These are phyloP conservation scores for Psilanteris sp. DNA, from an alignment of 1,140 invertebrate genomes.

Conservation along the genomic window DNA sequence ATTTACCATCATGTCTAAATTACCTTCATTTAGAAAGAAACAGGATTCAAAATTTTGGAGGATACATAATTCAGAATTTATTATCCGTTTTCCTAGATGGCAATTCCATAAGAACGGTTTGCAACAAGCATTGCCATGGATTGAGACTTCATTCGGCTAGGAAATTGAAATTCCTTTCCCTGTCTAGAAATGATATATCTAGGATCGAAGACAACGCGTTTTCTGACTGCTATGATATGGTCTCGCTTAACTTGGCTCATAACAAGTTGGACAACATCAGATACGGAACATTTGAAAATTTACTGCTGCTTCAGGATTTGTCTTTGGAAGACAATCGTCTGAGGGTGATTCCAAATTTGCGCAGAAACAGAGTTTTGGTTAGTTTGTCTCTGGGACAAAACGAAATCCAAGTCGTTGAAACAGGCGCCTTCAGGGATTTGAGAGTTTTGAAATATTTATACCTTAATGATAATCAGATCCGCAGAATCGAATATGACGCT, in stretches of 20 bases:
- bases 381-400: constrained; percentile 70
- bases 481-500: constrained; percentile 55
- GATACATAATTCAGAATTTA: constrained; percentile 28
- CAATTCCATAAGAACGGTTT: constrained; percentile 67
- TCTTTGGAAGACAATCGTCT: constrained; percentile 69
- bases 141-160: constrained; percentile 48
- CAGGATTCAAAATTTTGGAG: constrained; percentile 57
- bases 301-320: constrained; percentile 53
- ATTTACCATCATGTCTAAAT: constrained; percentile 65
- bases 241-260: constrained; percentile 65
- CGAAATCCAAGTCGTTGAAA: constrained; percentile 51
- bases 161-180: constrained; percentile 62
- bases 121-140: constrained; percentile 51
- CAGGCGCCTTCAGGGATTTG: constrained; percentile 50
- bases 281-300: constrained; percentile 42
- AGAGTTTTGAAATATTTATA: constrained; percentile 57
- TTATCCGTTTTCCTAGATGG: constrained; percentile 63
- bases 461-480: constrained; percentile 68
- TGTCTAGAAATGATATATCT: constrained; percentile 65
- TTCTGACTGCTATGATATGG: constrained; percentile 40
- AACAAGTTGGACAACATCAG: constrained; percentile 63
- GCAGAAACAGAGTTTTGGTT: constrained; percentile 37
- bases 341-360: constrained; percentile 62
- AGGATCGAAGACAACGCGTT: constrained; percentile 66
- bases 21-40: constrained; percentile 70